Conservation (phyloP, 2,797 vertebrate genomes). For the Choloepus didactylus region DNA sequence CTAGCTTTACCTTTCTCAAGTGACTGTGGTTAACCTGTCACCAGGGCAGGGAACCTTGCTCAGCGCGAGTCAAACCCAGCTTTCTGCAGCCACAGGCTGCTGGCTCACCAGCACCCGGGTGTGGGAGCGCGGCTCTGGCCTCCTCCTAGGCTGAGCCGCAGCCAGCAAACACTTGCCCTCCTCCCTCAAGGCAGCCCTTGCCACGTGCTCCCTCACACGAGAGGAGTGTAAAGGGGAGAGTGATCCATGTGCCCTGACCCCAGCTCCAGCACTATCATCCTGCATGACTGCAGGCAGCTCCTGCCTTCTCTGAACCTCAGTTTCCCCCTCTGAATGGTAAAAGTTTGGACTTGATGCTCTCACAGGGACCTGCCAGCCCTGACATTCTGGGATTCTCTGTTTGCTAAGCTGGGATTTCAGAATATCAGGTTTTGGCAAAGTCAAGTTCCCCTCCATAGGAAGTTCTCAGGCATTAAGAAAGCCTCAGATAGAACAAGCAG, state of each 20-base stretch:
- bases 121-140: background rate
- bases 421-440: background rate
- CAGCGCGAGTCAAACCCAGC: background rate
- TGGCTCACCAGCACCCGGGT: background rate
- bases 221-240: background rate
- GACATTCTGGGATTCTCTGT: background rate
- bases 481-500: background rate
- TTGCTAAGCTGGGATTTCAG: background rate
- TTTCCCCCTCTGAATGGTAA: background rate
- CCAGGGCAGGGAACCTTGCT: constrained; percentile 51
- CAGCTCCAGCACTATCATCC: background rate
- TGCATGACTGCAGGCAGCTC: background rate
- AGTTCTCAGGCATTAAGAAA: background rate
- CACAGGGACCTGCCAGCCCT: background rate
- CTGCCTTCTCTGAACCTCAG: background rate
- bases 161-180: background rate
- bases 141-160: background rate
- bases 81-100: background rate
- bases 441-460: background rate
- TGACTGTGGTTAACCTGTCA: constrained; percentile 70
- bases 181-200: background rate
- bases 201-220: background rate
- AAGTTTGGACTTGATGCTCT: background rate
- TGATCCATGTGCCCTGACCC: background rate
- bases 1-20: constrained; percentile 68